Base-by-base conservation (phyloP, 2,888 invertebrate genomes). In the Lymantria dispar region DNA sequence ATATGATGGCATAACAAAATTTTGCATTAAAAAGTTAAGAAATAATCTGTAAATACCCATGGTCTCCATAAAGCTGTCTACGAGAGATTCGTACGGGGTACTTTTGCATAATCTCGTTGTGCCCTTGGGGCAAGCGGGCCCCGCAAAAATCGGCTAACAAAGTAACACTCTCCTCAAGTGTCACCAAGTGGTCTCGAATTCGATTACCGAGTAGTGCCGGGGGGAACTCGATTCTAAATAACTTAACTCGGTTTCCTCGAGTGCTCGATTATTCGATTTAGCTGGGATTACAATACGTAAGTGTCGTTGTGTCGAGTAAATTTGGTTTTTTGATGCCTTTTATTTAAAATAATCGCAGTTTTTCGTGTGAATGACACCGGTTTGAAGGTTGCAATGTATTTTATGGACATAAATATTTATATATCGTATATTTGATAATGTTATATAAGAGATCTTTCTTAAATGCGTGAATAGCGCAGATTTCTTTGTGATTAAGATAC, bases 251-350 rank as follows among this genome's bases (percentile, higher is more conserved):
- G 78, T 85, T 84, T 78, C 64, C 77, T 82, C 81, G 83, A 89
- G 88, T 85, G 84, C 76, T 75, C 78, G 81, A 79, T 85, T 84
- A 90, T 87, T 85, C 87, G 88, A 87, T 87, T 86, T 85, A 74
- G 72, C 70, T 80, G 53, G 65, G 67, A 87, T 87, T 87, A 88
- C 85, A 85, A 87, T 87, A 78, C 79, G 75, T 76, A 75, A 85
- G 85, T 80, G 85, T 77, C 69, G 76, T 78, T 68, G 40, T 49
- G 22, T 40, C 22, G 72, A 74, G 73, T n/a, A 72, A 70, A 76
- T 78, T 77, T 60, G 76, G 76, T 76, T 70, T 70, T 69, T 68
- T 64, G 64, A 72, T 56, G 50, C 47, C 52, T 58, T 52, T 50
- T 65, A 57, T 68, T 62, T 60, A 58, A 50, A 42, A 47, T 47